Percentiles rank a stretch among this genome's conserved stretches.
Evolutionary conservation across 1,140 invertebrate species (phyloP).

Genomic region (Lordiphosa collinella): DNA sequence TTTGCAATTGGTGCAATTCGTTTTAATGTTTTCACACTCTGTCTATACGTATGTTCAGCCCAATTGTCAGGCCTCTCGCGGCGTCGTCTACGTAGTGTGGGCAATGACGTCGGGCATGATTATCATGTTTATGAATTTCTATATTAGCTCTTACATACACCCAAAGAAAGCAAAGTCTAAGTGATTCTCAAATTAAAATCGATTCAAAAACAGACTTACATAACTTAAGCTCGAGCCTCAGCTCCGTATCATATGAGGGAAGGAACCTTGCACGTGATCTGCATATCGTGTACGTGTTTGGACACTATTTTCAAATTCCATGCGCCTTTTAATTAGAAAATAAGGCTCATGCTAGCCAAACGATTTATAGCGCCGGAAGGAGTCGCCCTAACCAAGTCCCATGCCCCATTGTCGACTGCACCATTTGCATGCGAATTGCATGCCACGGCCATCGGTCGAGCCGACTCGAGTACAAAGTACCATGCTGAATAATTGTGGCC

Average conservation of each 20-base stretch:
- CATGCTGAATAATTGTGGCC: conserved; percentile 67
- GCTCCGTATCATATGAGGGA: not conserved
- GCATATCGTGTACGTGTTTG: conserved; percentile 17
- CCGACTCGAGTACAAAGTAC: conserved; percentile 15
- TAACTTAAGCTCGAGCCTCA: too few species aligned
- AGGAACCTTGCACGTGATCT: conserved; percentile 48
- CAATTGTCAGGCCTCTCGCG: conserved; percentile 82
- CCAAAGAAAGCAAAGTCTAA: conserved; percentile 7
- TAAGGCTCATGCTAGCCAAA: conserved; percentile 16
- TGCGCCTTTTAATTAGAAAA: conserved; percentile 64
- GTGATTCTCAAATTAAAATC: too few species aligned
- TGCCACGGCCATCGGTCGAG: conserved; percentile 38
- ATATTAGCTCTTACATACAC: conserved; percentile 79
- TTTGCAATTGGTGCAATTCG: conserved; percentile 20
- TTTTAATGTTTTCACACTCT: conserved; percentile 7
- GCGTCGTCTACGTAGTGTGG: conserved; percentile 82
- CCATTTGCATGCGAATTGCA: conserved; percentile 68
- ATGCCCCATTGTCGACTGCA: not conserved
- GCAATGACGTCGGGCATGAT: conserved; percentile 84
- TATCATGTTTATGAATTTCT: conserved; percentile 90
- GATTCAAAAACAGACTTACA: too few species aligned
- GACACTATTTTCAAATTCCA: conserved; percentile 4
- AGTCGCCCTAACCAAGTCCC: conserved; percentile 21
- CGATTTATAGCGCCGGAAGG: conserved; percentile 68
- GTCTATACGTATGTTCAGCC: conserved; percentile 26